Percentiles rank a stretch among this genome's conserved stretches.
Conservation (phyloP, 30 jellyfish, hydroid and myxozoan genomes). For the Euphysa ruthae region DNA sequence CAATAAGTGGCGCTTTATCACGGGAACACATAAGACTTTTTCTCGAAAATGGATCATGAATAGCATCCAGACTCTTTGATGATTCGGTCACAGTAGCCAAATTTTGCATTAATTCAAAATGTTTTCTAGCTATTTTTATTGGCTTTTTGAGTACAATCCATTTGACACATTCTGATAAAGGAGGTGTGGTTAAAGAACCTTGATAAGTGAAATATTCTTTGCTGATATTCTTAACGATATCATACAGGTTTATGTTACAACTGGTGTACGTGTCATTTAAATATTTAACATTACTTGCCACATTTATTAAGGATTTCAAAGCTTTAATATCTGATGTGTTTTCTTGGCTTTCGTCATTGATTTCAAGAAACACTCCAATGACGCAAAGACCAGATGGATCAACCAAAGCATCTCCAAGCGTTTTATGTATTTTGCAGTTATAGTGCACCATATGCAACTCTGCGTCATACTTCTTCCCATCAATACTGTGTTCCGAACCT, state of each 20-base stretch:
- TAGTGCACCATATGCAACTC: constrained; percentile 10
- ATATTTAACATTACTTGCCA: not conserved
- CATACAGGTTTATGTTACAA: not conserved
- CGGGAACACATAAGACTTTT: too few relatives aligned
- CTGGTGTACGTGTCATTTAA: not conserved
- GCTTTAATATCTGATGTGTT: too few relatives aligned
- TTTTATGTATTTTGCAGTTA: not conserved
- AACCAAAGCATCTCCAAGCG: not conserved
- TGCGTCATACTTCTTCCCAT: not conserved
- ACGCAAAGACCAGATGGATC: constrained; percentile 7
- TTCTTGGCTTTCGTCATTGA: not conserved
- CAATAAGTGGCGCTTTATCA: too few relatives aligned
- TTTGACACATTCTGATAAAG: not conserved
- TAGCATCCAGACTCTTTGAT: too few relatives aligned
- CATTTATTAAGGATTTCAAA: not conserved
- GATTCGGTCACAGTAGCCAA: too few relatives aligned
- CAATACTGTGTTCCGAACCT: constrained; percentile 16
- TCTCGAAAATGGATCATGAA: too few relatives aligned
- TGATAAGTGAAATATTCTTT: constrained; percentile 1
- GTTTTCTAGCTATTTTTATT: too few relatives aligned
- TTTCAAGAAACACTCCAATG: constrained; percentile 1
- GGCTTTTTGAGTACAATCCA: constrained; percentile 10
- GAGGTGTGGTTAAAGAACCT: constrained; percentile 16
- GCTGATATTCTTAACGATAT: not conserved
- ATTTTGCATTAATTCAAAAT: too few relatives aligned